phyloP scores from a whole-genome alignment of 2,113 vertebrate species.

The Oxyura jamaicensis region DNA sequence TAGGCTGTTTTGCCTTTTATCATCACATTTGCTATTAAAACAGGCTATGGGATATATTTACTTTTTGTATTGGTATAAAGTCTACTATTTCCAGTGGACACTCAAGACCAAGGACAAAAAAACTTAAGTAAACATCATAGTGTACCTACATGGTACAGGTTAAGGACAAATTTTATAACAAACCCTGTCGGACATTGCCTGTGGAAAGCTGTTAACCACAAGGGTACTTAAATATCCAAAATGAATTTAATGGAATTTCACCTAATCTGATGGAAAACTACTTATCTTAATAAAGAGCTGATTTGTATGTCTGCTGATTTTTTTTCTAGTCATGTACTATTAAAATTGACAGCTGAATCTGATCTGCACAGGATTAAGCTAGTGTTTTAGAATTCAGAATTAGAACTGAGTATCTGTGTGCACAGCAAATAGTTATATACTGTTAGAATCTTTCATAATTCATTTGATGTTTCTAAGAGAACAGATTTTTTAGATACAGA shows the following conservation, averaged over 20 bases:
- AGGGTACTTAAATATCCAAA: background rate
- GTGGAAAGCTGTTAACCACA: background rate
- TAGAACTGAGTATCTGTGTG: background rate
- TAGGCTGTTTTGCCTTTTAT: background rate
- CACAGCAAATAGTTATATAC: background rate
- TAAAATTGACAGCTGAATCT: background rate
- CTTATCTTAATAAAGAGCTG: background rate
- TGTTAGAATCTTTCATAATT: background rate
- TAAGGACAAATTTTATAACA: background rate
- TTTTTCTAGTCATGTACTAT: background rate
- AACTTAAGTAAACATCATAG: background rate
- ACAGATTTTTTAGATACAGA: background rate
- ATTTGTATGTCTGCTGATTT: background rate
- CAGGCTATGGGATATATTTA: background rate
- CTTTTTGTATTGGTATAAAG: background rate
- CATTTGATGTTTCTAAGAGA: background rate
- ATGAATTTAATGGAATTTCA: background rate
- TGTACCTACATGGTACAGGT: background rate
- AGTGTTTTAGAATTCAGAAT: background rate
- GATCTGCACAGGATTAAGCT: conserved; percentile 1
- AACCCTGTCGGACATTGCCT: background rate
- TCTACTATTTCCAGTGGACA: background rate
- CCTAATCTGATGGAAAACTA: background rate
- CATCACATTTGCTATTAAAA: background rate
- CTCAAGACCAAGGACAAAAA: background rate